Evolutionary conservation across 2,797 vertebrate genomes (phyloP).

Genomic region (Buceros bicornis): DNA sequence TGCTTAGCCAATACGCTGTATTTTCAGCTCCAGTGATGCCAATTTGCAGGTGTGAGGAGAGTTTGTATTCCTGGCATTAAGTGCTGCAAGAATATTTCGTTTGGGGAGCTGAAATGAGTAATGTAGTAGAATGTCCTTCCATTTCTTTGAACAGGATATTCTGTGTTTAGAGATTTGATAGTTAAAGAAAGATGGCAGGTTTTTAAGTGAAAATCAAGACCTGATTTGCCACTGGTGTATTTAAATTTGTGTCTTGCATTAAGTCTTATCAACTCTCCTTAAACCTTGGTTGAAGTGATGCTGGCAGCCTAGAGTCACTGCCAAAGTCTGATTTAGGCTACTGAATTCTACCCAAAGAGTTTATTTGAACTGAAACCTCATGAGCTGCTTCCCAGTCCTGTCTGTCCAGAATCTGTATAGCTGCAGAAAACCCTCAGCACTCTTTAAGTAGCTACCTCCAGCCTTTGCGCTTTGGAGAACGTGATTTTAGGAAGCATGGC

Average conservation of each 20-base stretch:
- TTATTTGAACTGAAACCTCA: background rate
- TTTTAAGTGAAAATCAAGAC: background rate
- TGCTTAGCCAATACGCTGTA: background rate
- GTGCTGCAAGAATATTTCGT: background rate
- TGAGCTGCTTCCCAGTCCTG: background rate
- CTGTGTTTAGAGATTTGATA: background rate
- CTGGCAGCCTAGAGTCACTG: background rate
- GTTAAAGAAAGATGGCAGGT: background rate
- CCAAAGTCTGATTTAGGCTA: background rate
- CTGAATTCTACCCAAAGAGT: background rate
- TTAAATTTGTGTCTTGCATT: background rate
- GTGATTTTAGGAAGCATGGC: background rate
- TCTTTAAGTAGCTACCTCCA: background rate
- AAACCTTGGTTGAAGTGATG: background rate
- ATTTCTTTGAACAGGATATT: background rate
- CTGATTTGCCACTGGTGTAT: background rate
- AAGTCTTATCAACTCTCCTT: background rate
- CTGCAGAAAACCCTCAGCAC: background rate
- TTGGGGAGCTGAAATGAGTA: background rate
- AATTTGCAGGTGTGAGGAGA: background rate
- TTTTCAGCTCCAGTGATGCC: background rate
- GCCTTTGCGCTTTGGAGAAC: background rate
- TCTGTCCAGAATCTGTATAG: background rate
- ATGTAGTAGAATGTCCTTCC: background rate
- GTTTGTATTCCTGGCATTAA: background rate